Conservation (phyloP, 2,797 vertebrate species). For the Eurystomus glaucurus region DNA sequence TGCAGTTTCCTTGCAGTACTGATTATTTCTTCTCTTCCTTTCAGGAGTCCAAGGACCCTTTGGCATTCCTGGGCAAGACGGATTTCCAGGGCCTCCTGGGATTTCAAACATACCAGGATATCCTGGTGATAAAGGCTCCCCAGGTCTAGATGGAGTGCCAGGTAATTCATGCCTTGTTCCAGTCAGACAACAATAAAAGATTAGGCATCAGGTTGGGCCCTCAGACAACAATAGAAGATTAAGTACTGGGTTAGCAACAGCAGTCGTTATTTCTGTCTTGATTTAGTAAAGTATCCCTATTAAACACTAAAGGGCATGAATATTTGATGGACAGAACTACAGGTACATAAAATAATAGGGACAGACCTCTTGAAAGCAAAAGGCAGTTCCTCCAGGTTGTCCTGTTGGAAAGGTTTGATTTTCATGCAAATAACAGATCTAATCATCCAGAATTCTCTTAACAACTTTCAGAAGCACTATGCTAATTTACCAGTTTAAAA, state of each 20-base stretch:
- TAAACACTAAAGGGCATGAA: not conserved
- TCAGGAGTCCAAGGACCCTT: conserved; percentile 87
- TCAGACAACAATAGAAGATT: not conserved
- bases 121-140: conserved; percentile 86
- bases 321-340: not conserved
- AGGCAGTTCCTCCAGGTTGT: not conserved
- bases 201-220: not conserved
- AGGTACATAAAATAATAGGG: not conserved
- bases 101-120: conserved; percentile 85
- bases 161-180: conserved; percentile 65
- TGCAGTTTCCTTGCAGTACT: not conserved
- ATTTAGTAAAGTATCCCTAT: not conserved
- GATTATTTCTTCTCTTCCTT: conserved; percentile 12
- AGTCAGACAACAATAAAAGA: not conserved
- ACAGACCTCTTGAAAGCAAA: not conserved
- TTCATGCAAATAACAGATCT: not conserved
- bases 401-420: not conserved
- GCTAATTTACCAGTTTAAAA: not conserved
- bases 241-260: not conserved
- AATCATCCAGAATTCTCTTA: not conserved
- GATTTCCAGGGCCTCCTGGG: conserved; percentile 85
- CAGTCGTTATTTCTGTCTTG: not conserved
- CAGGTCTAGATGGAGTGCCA: conserved; percentile 86
- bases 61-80: conserved; percentile 87
- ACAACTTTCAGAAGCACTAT: not conserved